Percentiles rank a stretch among this genome's conserved stretches.
Conservation (phyloP, 2,888 invertebrate genomes). For the Limnephilus rhombicus region DNA sequence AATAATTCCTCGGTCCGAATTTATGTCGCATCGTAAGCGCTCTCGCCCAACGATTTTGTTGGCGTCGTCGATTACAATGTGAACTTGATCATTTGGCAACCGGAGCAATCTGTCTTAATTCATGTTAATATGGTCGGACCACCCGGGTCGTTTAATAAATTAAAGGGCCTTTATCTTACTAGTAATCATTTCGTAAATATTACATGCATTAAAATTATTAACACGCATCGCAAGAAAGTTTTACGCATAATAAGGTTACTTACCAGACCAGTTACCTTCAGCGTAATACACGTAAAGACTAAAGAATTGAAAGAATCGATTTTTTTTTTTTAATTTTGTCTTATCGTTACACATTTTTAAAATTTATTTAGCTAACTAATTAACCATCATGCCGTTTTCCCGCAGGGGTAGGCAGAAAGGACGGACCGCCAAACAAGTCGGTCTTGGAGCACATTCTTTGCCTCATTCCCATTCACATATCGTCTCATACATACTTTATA, state of each 20-base stretch:
- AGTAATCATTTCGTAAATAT: conserved; percentile 22
- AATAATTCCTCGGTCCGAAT: neutral
- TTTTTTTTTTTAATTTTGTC: too few relatives aligned
- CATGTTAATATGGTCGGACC: conserved; percentile 26
- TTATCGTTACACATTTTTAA: too few relatives aligned
- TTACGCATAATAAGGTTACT: neutral
- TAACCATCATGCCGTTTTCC: too few relatives aligned
- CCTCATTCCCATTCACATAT: too few relatives aligned
- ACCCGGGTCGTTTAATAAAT: conserved; percentile 16
- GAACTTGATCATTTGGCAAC: neutral
- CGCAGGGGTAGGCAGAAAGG: too few relatives aligned
- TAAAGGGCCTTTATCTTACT: neutral
- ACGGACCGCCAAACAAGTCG: too few relatives aligned
- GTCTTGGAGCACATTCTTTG: too few relatives aligned
- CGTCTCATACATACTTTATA: too few relatives aligned
- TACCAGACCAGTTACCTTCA: neutral
- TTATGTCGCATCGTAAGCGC: conserved; percentile 8
- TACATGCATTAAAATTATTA: conserved; percentile 31
- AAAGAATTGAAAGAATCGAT: neutral
- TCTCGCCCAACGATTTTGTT: conserved; percentile 26
- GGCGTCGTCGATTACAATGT: conserved; percentile 8
- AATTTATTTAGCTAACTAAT: too few relatives aligned
- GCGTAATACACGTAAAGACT: neutral
- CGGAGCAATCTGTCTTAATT: conserved; percentile 27
- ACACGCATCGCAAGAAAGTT: neutral